A percentile compares a stretch with the other conserved stretches of the same genome.
Evolutionary conservation across 2,797 vertebrate species (phyloP).

Genomic region (Cossypha heuglini): DNA sequence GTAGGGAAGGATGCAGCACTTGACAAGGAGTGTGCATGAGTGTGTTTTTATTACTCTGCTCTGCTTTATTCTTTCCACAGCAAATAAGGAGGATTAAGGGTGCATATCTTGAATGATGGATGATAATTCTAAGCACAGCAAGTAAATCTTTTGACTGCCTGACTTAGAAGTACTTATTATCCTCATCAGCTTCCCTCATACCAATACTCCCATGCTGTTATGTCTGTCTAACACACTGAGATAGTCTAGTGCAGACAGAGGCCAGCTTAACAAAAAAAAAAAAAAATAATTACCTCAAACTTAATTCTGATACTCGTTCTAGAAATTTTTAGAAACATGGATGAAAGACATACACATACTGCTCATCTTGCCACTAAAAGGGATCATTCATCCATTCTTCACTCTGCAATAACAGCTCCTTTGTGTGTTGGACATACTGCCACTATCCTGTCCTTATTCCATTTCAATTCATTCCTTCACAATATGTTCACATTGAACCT

Average conservation of each 20-base stretch:
- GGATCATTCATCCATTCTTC: neutral
- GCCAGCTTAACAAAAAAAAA: neutral
- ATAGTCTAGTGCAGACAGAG: neutral
- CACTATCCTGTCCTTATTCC: neutral
- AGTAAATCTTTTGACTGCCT: slow-evolving; percentile 40
- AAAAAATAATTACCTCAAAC: neutral
- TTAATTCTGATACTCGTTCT: neutral
- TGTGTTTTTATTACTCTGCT: neutral
- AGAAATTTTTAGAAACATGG: neutral
- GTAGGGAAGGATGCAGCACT: neutral
- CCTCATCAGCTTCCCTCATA: neutral
- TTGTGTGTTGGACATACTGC: neutral
- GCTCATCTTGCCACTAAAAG: neutral
- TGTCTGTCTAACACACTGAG: neutral
- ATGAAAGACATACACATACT: neutral
- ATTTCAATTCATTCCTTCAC: neutral
- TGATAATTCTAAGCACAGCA: neutral
- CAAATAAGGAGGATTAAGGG: slow-evolving; percentile 26
- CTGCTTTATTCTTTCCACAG: slow-evolving; percentile 9
- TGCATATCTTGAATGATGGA: neutral
- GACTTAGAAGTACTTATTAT: slow-evolving; percentile 28
- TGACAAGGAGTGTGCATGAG: neutral
- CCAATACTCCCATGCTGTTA: neutral
- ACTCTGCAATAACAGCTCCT: neutral
- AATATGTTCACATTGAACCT: neutral